Evolutionary conservation across 2,113 vertebrate genomes (phyloP), one percentile per base, ranked within the genome.

Genomic region (Otolemur garnettii): DNA sequence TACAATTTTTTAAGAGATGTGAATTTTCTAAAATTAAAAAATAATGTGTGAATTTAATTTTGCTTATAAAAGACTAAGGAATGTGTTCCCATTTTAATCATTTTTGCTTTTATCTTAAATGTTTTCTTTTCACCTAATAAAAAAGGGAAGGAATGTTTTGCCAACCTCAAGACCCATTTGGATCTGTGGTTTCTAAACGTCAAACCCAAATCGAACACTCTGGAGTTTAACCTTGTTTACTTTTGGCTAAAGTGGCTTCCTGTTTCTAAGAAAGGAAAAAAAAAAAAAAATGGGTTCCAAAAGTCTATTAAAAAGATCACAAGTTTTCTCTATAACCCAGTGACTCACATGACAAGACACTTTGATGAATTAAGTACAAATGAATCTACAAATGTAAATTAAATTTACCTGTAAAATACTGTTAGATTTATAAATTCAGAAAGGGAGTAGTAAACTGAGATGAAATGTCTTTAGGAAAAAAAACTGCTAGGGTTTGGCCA

Each of bases 81-180:
- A 75, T 91, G 50, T 35, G 80, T 95, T 95, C 72, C 35, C 9
- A 55, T 90, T 97, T 95, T 87, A 92, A 90, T 93, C 22, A 80
- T 77, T 94, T 93, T 92, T 95, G 38, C 33, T 97, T 96, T 96
- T 95, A 95, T 96, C 90, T 87, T 94, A 96, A 93, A 92, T 97
- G 92, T 93, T 96, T 97, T 96, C 92, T 93, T 97, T 90, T 95
- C 90, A 94, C 97, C 95, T 97, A 97, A 96, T 97, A 96, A 97
- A 97, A 94, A 93, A 97, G 21, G 69, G n/a, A 96, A 96, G 50
- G 89, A 96, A 92, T 96, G 77, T 90, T 93, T 97, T 94, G 82
- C 87, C 87, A 85, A 95, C 42, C 84, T 96, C 13, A 80, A 95
- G 92, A 90, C 28, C 35, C 84, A 83, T 96, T 97, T 96, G 93